Conservation (phyloP, 2,888 invertebrate species). For the Drosophila mimetica region DNA sequence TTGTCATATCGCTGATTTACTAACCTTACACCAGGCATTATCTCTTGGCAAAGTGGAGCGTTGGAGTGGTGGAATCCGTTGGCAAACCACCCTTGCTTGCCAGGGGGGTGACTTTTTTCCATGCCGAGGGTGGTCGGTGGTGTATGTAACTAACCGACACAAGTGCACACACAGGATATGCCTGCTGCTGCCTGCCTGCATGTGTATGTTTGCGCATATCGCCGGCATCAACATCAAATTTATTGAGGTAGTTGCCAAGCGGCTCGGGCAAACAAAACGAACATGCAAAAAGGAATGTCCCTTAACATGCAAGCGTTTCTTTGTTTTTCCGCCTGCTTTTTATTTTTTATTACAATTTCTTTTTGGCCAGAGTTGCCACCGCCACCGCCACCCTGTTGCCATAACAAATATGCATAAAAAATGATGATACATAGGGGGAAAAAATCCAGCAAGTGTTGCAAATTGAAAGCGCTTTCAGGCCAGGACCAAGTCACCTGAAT, state of each 20-base stretch:
- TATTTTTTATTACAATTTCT: slow-evolving; percentile 2
- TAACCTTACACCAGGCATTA: slow-evolving; percentile 72
- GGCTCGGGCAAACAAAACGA: slow-evolving; percentile 39
- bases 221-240: slow-evolving; percentile 73
- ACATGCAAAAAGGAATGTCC: slow-evolving; percentile 37
- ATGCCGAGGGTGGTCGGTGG: slow-evolving; percentile 4
- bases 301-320: slow-evolving; percentile 48
- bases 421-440: slow-evolving; percentile 41
- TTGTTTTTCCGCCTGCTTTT: slow-evolving; percentile 6
- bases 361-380: slow-evolving; percentile 31
- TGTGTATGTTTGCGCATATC: slow-evolving; percentile 30
- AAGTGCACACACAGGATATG: slow-evolving; percentile 48
- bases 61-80: slow-evolving; percentile 9
- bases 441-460: slow-evolving; percentile 37
- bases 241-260: slow-evolving; percentile 78
- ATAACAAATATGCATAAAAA: slow-evolving; percentile 69
- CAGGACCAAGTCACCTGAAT: slow-evolving; percentile 26
- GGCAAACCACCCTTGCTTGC: slow-evolving; percentile 37
- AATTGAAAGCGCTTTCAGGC: slow-evolving; percentile 49
- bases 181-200: background rate
- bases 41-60: slow-evolving; percentile 52
- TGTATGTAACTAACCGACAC: slow-evolving; percentile 52
- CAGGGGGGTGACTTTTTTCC: slow-evolving; percentile 33
- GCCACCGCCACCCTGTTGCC: slow-evolving; percentile 63
- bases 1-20: slow-evolving; percentile 77